phyloP scores from a whole-genome alignment of 2,888 invertebrate species.

The Amphipoea oculea region DNA sequence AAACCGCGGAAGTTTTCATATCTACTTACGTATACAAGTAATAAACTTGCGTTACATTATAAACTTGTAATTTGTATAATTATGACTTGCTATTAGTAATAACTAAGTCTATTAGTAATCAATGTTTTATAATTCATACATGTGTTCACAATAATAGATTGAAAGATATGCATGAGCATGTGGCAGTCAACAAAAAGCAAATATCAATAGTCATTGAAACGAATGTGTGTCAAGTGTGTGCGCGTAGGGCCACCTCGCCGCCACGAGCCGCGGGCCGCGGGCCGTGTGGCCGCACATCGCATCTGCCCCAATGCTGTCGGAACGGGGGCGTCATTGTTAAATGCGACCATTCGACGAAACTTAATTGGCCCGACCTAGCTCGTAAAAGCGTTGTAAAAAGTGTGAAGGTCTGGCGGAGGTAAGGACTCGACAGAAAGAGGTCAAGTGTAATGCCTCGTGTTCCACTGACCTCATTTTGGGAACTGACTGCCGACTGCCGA shows the following conservation, averaged over 20 bases:
- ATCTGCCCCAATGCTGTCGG: conserved; percentile 73
- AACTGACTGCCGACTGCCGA: conserved; percentile 78
- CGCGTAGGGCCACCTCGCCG: conserved; percentile 70
- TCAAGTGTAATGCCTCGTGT: conserved; percentile 90
- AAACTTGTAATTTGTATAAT: conserved; percentile 37
- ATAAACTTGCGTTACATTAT: conserved; percentile 45
- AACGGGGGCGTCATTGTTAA: conserved; percentile 81
- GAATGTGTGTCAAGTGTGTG: conserved; percentile 88
- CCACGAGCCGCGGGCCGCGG: conserved; percentile 35
- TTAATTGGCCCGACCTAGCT: conserved; percentile 90
- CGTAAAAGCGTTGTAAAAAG: conserved; percentile 90
- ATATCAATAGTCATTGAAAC: conserved; percentile 84
- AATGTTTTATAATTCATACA: conserved; percentile 42
- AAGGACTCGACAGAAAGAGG: conserved; percentile 90
- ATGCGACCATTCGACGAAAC: conserved; percentile 82
- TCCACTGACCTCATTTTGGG: conserved; percentile 90
- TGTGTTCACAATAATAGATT: conserved; percentile 55
- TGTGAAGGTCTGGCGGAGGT: conserved; percentile 90
- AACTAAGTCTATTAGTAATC: conserved; percentile 34
- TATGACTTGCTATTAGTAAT: conserved; percentile 19
- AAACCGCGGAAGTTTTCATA: conserved; percentile 54
- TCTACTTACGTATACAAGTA: conserved; percentile 33
- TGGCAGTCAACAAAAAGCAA: conserved; percentile 75
- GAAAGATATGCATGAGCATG: conserved; percentile 65
- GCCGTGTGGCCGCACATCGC: conserved; percentile 68